Evolutionary conservation across 2,888 invertebrate species (phyloP), one percentile per base, ranked within the genome.

Genomic region (Amphiduros pacificus): DNA sequence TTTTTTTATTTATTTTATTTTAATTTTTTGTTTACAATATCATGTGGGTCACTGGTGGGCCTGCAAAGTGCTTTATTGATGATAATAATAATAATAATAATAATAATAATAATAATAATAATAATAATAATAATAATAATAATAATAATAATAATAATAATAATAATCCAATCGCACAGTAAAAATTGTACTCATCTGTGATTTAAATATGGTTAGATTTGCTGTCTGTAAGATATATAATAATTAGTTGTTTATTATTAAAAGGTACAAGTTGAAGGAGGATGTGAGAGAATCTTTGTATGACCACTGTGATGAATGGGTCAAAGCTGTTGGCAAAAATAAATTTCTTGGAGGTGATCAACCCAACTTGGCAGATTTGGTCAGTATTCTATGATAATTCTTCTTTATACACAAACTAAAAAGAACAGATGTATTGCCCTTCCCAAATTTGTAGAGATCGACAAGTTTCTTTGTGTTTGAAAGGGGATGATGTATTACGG

Each of bases 361-460:
- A 20, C 98, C 98, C 0, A 92, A 96, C 81, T 85, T 99, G 6
- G 92, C 96, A 0, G 98, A 99, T 85, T 85, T 99, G 55, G 84
- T 84, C 71, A 74, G 76, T 71, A 2, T 44, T 20, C 27, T 26
- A 51, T 50, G 6, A 14, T n/a, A 48, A 22, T n/a, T 14, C 9
- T 11, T 9, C 9, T 36, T 36, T 36, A 36, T 11, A 11, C 11
- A 36, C 11, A n/a, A n/a, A n/a, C n/a, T n/a, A n/a, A n/a, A n/a
- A n/a, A n/a, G n/a, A n/a, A 36, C 17, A 17, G 36, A 17, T 9
- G 9, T 36, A 36, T 36, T 14, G 36, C 17, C 36, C 9, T 36
- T 36, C 36, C 17, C 17, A 17, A 14, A 36, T 17, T 9, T 36
- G 17, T 9, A 36, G 11, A 36, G 17, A 36, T 36, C 11, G 9